Evolutionary conservation across 2,888 invertebrate species (phyloP), one percentile per base, ranked within the genome.

Genomic region (Proisotoma minuta): DNA sequence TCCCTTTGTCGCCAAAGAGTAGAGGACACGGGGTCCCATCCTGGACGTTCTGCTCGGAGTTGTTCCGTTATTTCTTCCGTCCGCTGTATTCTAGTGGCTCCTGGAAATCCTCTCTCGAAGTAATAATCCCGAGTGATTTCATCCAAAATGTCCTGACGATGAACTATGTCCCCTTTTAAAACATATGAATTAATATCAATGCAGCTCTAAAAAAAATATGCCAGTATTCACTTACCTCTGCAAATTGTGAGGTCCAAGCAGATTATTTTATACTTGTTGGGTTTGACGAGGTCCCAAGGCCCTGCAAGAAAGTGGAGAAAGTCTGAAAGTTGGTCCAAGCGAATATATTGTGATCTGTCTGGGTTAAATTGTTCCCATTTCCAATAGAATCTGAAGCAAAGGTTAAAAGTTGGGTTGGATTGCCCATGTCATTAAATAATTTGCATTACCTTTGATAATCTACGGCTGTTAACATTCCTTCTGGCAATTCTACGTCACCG

Each of bases 401-500:
- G n/a, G n/a, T n/a, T n/a, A n/a, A n/a, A n/a, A n/a, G n/a, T n/a
- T n/a, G n/a, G n/a, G n/a, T n/a, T n/a, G n/a, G n/a, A n/a, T n/a
- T n/a, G n/a, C n/a, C n/a, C n/a, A n/a, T n/a, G n/a, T n/a, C n/a
- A n/a, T n/a, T n/a, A n/a, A n/a, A n/a, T n/a, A n/a, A n/a, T n/a
- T n/a, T n/a, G n/a, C n/a, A n/a, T n/a, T n/a, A 98, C 95, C 97
- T 96, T 79, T 98, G 97, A 82, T 97, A 98, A 81, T 98, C 97
- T 81, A 97, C 97, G 78, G 96, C 96, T 63, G 97, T 97, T 71
- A 97, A 84, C n/a, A n/a, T n/a, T n/a, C n/a, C n/a, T n/a, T n/a
- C n/a, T n/a, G n/a, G n/a, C n/a, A n/a, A n/a, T n/a, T n/a, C n/a
- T n/a, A n/a, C n/a, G n/a, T n/a, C n/a, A 76, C 93, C 92, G 79